Percentiles rank a stretch among this genome's conserved stretches.
Evolutionary conservation across 1,140 invertebrate genomes (phyloP).

Genomic region (Pseudoatta argentina): DNA sequence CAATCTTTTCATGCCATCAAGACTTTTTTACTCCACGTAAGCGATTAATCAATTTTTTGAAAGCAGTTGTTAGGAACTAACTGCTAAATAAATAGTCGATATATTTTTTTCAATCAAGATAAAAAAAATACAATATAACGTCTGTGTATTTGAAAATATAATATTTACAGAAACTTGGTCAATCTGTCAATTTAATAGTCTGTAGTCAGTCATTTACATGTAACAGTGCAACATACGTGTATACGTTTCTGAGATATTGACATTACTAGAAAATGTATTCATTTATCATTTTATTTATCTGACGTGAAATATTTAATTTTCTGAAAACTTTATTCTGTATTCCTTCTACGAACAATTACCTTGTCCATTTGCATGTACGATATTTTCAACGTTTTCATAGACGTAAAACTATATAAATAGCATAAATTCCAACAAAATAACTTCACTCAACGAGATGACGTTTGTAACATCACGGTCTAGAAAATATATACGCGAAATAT

Average conservation of each 20-base stretch:
- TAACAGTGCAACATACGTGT: not conserved
- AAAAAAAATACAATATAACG: constrained; percentile 11
- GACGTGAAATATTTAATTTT: not conserved
- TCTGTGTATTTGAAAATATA: not conserved
- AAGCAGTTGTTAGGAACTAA: not conserved
- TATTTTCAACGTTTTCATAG: constrained; percentile 35
- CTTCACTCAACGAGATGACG: constrained; percentile 35
- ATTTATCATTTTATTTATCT: constrained; percentile 8
- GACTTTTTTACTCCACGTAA: not conserved
- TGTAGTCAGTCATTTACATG: not conserved
- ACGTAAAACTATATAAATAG: constrained; percentile 46
- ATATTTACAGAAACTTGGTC: constrained; percentile 10
- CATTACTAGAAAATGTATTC: constrained; percentile 5
- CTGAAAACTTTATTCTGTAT: not conserved
- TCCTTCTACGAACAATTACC: constrained; percentile 2
- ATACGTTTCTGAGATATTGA: not conserved
- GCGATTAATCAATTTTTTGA: constrained; percentile 28
- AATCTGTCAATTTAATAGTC: constrained; percentile 19
- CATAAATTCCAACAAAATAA: constrained; percentile 38
- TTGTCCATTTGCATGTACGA: not conserved
- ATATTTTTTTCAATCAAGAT: not conserved
- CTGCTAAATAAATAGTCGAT: not conserved
- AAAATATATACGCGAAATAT: constrained; percentile 43
- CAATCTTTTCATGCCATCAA: constrained; percentile 17
- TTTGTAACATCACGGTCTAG: not conserved